Conservation (phyloP, 2,113 vertebrate genomes). For the Sturnira hondurensis region DNA sequence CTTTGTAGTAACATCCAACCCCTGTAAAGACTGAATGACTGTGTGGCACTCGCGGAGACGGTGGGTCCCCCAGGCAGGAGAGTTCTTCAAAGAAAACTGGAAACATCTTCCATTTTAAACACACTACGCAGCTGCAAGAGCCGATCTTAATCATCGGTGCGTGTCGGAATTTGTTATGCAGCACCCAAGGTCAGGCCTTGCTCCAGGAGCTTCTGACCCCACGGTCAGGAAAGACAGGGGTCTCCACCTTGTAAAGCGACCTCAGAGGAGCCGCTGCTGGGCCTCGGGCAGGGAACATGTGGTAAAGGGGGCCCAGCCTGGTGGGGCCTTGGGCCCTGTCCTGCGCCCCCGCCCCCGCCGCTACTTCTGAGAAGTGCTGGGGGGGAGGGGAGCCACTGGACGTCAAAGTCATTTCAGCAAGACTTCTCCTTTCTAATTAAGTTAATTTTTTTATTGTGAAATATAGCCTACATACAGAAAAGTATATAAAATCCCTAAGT, state of each 20-base stretch:
- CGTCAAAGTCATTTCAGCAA: not conserved
- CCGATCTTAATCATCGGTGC: not conserved
- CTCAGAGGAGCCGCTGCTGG: fast-evolving
- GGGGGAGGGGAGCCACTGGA: not conserved
- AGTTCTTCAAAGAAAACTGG: not conserved
- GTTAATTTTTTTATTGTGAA: not conserved
- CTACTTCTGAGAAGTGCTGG: not conserved
- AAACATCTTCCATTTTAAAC: not conserved
- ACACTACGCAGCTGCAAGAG: not conserved
- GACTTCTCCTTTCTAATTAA: not conserved
- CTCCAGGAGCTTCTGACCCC: not conserved
- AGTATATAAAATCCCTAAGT: not conserved
- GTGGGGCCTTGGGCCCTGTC: fast-evolving
- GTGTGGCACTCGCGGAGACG: not conserved
- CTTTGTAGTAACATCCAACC: not conserved
- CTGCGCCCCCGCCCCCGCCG: too few species aligned
- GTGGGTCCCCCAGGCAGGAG: not conserved
- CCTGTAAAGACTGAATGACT: not conserved
- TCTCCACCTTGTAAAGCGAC: not conserved
- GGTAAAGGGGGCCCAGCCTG: too few species aligned
- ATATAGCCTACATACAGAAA: not conserved
- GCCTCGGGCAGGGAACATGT: not conserved
- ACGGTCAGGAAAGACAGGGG: too few species aligned
- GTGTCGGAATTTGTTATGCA: not conserved
- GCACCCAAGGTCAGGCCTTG: not conserved